phyloP scores from a whole-genome alignment of 1,140 invertebrate species.

The Drosophila insularis region DNA sequence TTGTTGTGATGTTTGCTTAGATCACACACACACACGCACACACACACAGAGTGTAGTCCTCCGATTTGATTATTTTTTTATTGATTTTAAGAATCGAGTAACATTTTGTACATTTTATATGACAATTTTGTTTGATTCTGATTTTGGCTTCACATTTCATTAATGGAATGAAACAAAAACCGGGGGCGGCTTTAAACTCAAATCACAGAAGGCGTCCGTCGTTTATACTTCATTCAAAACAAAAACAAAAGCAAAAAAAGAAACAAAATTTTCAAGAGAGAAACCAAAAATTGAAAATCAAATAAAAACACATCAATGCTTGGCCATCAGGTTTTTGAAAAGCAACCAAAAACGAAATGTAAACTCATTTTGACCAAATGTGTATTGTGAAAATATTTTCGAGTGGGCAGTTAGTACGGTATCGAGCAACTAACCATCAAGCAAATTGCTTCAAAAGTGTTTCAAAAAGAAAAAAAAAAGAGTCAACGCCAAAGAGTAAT shows the following conservation, averaged over 20 bases:
- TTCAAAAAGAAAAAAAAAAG: slow-evolving; percentile 1
- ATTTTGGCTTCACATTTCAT: slow-evolving; percentile 51
- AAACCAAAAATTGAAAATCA: neutral
- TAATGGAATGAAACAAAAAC: slow-evolving; percentile 47
- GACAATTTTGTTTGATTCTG: slow-evolving; percentile 42
- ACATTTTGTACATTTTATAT: slow-evolving; percentile 34
- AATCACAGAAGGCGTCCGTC: slow-evolving; percentile 37
- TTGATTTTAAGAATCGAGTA: slow-evolving; percentile 29
- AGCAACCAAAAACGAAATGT: slow-evolving; percentile 66
- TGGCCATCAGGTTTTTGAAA: slow-evolving; percentile 48
- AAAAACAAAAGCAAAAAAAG: neutral
- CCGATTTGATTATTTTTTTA: slow-evolving; percentile 41
- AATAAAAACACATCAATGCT: slow-evolving; percentile 20
- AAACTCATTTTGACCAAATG: slow-evolving; percentile 77
- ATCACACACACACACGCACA: slow-evolving; percentile 3
- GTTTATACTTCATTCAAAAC: neutral
- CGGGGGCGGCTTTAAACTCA: slow-evolving; percentile 35
- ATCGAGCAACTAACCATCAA: slow-evolving; percentile 33
- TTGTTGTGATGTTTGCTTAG: slow-evolving; percentile 15
- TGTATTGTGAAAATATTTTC: slow-evolving; percentile 44
- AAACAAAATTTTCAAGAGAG: no score
- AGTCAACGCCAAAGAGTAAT: slow-evolving; percentile 32
- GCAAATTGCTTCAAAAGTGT: slow-evolving; percentile 22
- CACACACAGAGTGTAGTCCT: slow-evolving; percentile 29
- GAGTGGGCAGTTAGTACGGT: slow-evolving; percentile 52